Evolutionary conservation across 2,113 vertebrate species (phyloP), one percentile per base, ranked within the genome.

Genomic region (Cygnus atratus): DNA sequence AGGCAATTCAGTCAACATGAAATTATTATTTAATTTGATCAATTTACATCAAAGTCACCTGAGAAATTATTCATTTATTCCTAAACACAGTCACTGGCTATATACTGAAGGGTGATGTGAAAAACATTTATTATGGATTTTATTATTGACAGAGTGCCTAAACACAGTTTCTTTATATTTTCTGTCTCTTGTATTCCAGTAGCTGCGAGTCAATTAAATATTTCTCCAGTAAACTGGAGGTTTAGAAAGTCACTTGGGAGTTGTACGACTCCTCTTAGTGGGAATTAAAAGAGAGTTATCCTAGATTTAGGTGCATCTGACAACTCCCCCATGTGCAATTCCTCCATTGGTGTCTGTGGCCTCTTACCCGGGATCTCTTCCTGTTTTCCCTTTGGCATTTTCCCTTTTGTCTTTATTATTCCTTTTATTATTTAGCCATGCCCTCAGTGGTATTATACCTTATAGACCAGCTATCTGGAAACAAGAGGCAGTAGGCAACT

Each of bases 171-270:
- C 73, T 67, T 44, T 84, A 13, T 84, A n/a, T 85, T 83, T 97
- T 92, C 74, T 85, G 55, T 83, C 37, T 94, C 77, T 93, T 2
- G 0, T 62, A 63, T 95, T 96, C 94, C 83, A 91, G 92, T 92
- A 96, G 94, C 85, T 95, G 79, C 55, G 57, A 71, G 87, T 88
- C 93, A 95, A 70, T 79, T 87, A 89, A 44, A 73, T 76, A 89
- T 92, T 93, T 89, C 90, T 94, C 13, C 92, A 92, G 90, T 92
- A 91, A 90, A 80, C 74, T 3, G 63, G 85, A 92, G 79, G 55
- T 86, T 93, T 94, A 57, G 85, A 90, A 35, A 81, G 85, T 74
- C 79, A 25, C 57, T 52, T 46, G 90, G 55, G 92, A 92, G 67
- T 80, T 88, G 55, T 1, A 86, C 39, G 74, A 59, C 50, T 93